phyloP scores from a whole-genome alignment of 2,113 vertebrate genomes.

The Marcusenius ussheri region DNA sequence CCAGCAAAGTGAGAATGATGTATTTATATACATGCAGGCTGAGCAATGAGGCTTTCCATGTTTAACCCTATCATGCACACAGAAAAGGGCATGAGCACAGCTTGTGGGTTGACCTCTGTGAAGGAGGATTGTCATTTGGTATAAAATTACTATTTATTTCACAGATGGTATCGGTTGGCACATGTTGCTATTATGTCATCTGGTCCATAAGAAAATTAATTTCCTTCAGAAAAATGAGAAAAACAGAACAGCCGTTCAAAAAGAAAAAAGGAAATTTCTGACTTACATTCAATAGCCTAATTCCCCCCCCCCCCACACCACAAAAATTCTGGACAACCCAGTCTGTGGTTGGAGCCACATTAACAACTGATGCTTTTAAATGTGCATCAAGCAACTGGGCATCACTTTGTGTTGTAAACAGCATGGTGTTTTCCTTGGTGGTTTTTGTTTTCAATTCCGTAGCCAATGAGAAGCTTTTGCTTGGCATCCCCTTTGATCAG shows the following conservation, averaged over 20 bases:
- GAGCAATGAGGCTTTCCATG: background rate
- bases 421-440: background rate
- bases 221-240: constrained; percentile 40
- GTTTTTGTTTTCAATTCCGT: background rate
- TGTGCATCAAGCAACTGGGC: background rate
- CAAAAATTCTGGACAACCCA: constrained; percentile 21
- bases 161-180: constrained; percentile 33
- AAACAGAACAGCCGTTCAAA: constrained; percentile 29
- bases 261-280: background rate
- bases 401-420: background rate
- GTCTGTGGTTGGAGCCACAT: constrained; percentile 19
- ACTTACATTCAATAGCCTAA: background rate
- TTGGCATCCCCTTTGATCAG: background rate
- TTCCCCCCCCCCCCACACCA: background rate
- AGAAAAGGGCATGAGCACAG: background rate
- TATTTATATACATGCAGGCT: background rate
- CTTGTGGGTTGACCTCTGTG: background rate
- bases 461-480: background rate
- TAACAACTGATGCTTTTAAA: constrained; percentile 14
- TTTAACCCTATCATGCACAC: background rate
- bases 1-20: background rate
- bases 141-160: constrained; percentile 37
- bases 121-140: constrained; percentile 10
- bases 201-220: constrained; percentile 34
- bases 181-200: constrained; percentile 36